Evolutionary conservation across 2,888 invertebrate species (phyloP), one percentile per base, ranked within the genome.

Genomic region (Nephrotoma guestfalica): DNA sequence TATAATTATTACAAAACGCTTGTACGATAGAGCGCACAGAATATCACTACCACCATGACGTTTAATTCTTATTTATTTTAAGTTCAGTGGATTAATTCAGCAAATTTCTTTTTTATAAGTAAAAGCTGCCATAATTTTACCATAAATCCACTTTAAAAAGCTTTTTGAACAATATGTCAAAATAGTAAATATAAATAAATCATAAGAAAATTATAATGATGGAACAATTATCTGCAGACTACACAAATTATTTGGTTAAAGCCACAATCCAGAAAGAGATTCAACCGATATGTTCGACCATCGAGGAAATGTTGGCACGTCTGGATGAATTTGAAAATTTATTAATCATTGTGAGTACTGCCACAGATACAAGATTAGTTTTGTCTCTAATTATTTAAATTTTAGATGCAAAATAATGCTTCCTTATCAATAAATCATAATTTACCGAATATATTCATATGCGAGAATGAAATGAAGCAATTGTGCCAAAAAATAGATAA

Each of bases 221-320:
- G 87, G 92, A 93, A 88, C 91, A 93, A 88, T 89, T 92, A 86
- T 93, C 92, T 0, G 91, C 91, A 86, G 93, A 94, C 89, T 94
- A 94, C 89, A 91, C 93, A 41, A 92, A 92, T 87, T 93, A 93
- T 88, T 90, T 94, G 87, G 89, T 89, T 87, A 93, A 93, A 88
- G 89, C 93, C 85, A 93, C 94, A 89, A 90, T 94, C 83, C 89
- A 92, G 9, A 92, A 91, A 89, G 93, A 93, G 89, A 90, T 91
- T 6, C 92, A 92, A 90, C 93, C 93, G 2, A 92, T 94, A 40
- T 94, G 94, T 90, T 93, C 93, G 89, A 93, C 93, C 87, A 93
- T 95, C 83, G 95, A 95, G 88, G 94, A 94, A 89, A 94, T 95
- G 94, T 89, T 94, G 86, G 94, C 94, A 0, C 92, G 95, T 87